Conservation (phyloP, 2,888 invertebrate species). For the Nycteola revayana region DNA sequence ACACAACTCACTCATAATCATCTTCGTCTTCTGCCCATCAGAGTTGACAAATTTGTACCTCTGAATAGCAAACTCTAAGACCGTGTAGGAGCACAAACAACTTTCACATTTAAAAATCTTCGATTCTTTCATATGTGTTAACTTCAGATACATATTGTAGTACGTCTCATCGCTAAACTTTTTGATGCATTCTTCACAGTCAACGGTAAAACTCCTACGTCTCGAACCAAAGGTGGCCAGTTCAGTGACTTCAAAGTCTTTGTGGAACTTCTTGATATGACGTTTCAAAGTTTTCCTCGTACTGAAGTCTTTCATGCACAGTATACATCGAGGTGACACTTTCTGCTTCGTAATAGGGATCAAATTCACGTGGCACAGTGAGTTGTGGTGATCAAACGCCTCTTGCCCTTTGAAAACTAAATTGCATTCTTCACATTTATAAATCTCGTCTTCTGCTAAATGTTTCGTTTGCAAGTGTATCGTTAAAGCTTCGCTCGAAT, state of each 20-base stretch:
- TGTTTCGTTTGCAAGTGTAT: constrained; percentile 59
- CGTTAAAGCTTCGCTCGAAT: constrained; percentile 49
- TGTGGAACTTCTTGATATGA: constrained; percentile 66
- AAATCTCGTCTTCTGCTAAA: constrained; percentile 59
- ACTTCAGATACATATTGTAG: constrained; percentile 39
- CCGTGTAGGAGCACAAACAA: constrained; percentile 45
- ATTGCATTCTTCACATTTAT: constrained; percentile 66
- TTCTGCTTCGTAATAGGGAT: constrained; percentile 40
- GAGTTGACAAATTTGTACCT: constrained; percentile 40
- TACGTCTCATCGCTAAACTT: constrained; percentile 51
- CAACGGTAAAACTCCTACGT: constrained; percentile 38
- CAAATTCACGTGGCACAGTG: constrained; percentile 38
- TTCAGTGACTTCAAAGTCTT: constrained; percentile 57
- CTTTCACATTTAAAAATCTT: constrained; percentile 53
- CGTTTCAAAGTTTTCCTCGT: constrained; percentile 61
- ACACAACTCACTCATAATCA: constrained; percentile 64
- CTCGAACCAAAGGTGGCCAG: constrained; percentile 49
- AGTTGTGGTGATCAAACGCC: constrained; percentile 58
- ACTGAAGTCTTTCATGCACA: constrained; percentile 69
- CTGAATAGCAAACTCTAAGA: constrained; percentile 54
- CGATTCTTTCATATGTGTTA: constrained; percentile 46
- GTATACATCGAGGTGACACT: constrained; percentile 50
- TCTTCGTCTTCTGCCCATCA: constrained; percentile 43
- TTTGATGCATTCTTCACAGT: constrained; percentile 59
- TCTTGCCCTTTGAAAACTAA: constrained; percentile 59